Conservation (phyloP, 2,113 vertebrate species). For the Menura novaehollandiae region DNA sequence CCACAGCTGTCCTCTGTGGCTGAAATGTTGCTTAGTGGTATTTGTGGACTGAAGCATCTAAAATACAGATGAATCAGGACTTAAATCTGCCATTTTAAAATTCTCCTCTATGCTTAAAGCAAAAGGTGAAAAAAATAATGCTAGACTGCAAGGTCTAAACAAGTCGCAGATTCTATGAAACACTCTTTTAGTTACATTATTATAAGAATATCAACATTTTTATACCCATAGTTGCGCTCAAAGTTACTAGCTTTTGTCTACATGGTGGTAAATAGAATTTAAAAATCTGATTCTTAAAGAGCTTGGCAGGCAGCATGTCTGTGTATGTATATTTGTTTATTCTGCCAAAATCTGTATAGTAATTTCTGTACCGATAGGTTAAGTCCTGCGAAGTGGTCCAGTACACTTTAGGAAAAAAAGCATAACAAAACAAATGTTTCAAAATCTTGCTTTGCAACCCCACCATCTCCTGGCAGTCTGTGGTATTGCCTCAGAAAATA, state of each 20-base stretch:
- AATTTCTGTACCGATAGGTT: background rate
- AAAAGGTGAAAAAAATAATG: background rate
- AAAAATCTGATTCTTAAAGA: background rate
- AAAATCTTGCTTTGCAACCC: background rate
- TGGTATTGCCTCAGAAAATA: background rate
- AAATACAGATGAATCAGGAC: background rate
- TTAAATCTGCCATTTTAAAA: background rate
- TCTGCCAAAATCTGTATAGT: background rate
- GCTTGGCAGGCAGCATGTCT: background rate
- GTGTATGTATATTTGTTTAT: background rate
- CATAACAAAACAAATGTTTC: background rate
- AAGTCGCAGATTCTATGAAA: background rate
- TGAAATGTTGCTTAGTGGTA: background rate
- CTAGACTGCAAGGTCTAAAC: background rate
- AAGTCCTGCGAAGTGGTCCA: background rate
- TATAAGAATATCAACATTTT: background rate
- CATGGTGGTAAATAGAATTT: background rate
- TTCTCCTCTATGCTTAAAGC: background rate
- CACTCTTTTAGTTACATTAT: background rate
- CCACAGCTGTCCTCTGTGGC: background rate
- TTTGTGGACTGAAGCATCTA: background rate
- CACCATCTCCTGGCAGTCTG: constrained; percentile 36
- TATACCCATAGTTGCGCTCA: background rate
- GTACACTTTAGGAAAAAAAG: background rate
- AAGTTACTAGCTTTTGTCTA: background rate